A percentile compares a stretch with the other conserved stretches of the same genome.
Evolutionary conservation across 2,113 vertebrate genomes (phyloP).

Genomic region (Ciconia stormi): DNA sequence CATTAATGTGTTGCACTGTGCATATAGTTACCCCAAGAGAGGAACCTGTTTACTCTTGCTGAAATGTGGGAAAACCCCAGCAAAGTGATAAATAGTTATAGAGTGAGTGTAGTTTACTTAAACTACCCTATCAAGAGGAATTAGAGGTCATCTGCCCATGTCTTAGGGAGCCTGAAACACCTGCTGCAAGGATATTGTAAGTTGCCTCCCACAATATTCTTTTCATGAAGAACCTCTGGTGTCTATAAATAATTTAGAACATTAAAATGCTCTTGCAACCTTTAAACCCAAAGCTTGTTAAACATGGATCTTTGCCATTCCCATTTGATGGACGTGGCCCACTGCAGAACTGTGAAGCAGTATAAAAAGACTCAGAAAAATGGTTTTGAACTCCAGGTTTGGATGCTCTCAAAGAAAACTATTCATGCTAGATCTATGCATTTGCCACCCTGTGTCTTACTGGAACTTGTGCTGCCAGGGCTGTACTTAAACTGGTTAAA

Average conservation of each 20-base stretch:
- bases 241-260: neutral
- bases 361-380: neutral
- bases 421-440: fast-evolving
- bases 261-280: neutral
- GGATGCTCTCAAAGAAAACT: neutral
- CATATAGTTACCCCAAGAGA: neutral
- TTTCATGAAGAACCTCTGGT: neutral
- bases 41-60: neutral
- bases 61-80: neutral
- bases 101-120: neutral
- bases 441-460: neutral
- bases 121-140: neutral
- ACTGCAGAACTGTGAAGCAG: neutral
- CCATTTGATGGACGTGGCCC: neutral
- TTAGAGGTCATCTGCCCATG: too few relatives aligned
- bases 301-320: neutral
- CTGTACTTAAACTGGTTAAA: neutral
- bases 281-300: neutral
- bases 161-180: neutral
- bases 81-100: neutral
- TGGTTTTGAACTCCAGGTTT: neutral
- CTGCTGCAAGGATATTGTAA: neutral
- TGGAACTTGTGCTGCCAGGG: neutral
- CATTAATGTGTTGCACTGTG: neutral
- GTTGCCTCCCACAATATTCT: neutral